Conservation (phyloP, 2,888 invertebrate genomes). For the Thalpophila matura region DNA sequence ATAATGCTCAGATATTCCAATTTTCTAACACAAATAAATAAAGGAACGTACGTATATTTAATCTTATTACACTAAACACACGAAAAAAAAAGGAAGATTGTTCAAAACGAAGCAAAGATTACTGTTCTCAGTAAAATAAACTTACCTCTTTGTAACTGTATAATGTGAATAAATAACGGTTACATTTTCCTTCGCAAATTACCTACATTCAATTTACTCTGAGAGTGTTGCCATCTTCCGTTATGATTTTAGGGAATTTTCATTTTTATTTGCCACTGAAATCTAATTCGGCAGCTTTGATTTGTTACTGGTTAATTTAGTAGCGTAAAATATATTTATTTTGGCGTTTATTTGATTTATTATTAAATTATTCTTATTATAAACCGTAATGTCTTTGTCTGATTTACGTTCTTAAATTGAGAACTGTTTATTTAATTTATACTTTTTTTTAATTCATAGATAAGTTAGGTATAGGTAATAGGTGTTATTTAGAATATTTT, state of each 20-base stretch:
- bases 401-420: no score
- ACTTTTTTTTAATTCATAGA: no score
- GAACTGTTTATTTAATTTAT: no score
- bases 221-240: constrained; percentile 20
- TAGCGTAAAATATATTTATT: neutral
- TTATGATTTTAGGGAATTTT: constrained; percentile 29
- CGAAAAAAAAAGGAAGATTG: constrained; percentile 19
- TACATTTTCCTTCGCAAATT: constrained; percentile 43
- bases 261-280: constrained; percentile 21
- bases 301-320: constrained; percentile 5
- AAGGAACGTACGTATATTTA: constrained; percentile 40
- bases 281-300: constrained; percentile 11
- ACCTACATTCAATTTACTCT: constrained; percentile 50
- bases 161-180: constrained; percentile 45
- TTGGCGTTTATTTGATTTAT: neutral
- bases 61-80: constrained; percentile 43
- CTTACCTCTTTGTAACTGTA: constrained; percentile 44
- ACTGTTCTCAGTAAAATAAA: constrained; percentile 42
- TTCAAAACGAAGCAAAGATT: constrained; percentile 39
- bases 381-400: no score
- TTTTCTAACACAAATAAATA: constrained; percentile 25
- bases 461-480: no score
- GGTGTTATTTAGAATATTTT: no score
- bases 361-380: no score
- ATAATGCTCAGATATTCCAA: neutral